phyloP scores from a whole-genome alignment of 30 jellyfish, hydroid and myxozoan species.

The Aurelia sp. region DNA sequence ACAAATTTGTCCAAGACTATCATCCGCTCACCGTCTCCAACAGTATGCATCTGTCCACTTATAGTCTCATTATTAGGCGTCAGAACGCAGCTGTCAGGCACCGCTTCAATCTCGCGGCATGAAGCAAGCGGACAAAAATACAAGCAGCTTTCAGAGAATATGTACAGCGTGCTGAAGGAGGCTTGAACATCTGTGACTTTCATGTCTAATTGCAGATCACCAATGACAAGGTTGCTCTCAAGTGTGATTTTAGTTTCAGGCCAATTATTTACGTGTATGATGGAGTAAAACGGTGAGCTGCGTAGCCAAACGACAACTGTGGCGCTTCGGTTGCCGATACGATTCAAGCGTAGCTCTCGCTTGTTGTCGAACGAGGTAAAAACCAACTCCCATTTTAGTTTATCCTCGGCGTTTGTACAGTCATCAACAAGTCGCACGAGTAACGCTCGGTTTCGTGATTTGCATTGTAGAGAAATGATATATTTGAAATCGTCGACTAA shows the following conservation, averaged over 20 bases:
- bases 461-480: constrained; percentile 81
- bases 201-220: constrained; percentile 87
- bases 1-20: constrained; percentile 81
- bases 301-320: constrained; percentile 93
- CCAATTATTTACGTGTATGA: constrained; percentile 83
- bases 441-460: constrained; percentile 80
- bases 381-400: constrained; percentile 85
- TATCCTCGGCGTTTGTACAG: constrained; percentile 47
- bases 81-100: constrained; percentile 92
- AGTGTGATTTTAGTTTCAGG: constrained; percentile 80
- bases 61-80: constrained; percentile 96
- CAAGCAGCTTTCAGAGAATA: constrained; percentile 92
- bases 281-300: constrained; percentile 83
- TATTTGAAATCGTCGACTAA: constrained; percentile 69
- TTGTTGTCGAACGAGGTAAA: constrained; percentile 89
- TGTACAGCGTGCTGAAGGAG: constrained; percentile 79
- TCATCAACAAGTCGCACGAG: constrained; percentile 69
- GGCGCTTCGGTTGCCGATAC: constrained; percentile 82
- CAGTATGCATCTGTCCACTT: constrained; percentile 83
- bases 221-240: constrained; percentile 91
- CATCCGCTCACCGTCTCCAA: constrained; percentile 89
- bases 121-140: constrained; percentile 86
- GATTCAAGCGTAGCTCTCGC: constrained; percentile 72
- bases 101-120: constrained; percentile 90
- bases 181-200: constrained; percentile 90